A percentile compares a stretch with the other conserved stretches of the same genome.
Evolutionary conservation across 2,888 invertebrate species (phyloP).

Genomic region (Gastracanthus pulcherrimus): DNA sequence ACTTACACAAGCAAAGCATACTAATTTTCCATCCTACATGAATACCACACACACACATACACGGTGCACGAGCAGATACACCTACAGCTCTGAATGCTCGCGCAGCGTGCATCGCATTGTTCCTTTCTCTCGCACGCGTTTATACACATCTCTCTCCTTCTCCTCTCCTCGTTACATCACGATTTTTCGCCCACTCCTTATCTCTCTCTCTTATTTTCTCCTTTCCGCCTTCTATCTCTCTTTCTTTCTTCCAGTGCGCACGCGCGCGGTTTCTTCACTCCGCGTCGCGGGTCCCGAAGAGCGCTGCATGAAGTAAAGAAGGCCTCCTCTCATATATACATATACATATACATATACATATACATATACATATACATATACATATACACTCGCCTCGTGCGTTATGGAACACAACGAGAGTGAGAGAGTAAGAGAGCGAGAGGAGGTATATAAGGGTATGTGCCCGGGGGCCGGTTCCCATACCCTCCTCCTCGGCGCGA

Average conservation of each 20-base stretch:
- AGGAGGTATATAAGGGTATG: constrained; percentile 44
- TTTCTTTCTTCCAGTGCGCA: not conserved
- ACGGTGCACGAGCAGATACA: not conserved
- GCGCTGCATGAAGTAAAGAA: not conserved
- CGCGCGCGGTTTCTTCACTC: constrained; percentile 37
- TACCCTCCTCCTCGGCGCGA: constrained; percentile 65
- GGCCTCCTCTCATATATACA: too few relatives aligned
- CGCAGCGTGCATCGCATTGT: not conserved
- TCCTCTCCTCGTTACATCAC: constrained; percentile 39
- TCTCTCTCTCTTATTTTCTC: constrained; percentile 24
- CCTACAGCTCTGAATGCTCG: not conserved
- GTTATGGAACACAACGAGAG: constrained; percentile 37
- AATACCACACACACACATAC: constrained; percentile 9
- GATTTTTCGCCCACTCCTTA: constrained; percentile 37
- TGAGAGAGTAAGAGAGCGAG: constrained; percentile 16
- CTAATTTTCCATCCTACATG: constrained; percentile 35
- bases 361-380: too few relatives aligned
- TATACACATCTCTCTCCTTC: too few relatives aligned
- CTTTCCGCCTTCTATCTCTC: constrained; percentile 28
- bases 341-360: too few relatives aligned
- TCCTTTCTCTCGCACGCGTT: not conserved
- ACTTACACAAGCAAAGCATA: not conserved
- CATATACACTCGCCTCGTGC: constrained; percentile 12
- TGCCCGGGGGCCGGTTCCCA: constrained; percentile 56
- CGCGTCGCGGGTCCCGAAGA: constrained; percentile 11